A percentile compares a stretch with the other conserved stretches of the same genome.
Conservation (phyloP, 2,113 vertebrate genomes). For the Stomatorhinus ivindoensis region DNA sequence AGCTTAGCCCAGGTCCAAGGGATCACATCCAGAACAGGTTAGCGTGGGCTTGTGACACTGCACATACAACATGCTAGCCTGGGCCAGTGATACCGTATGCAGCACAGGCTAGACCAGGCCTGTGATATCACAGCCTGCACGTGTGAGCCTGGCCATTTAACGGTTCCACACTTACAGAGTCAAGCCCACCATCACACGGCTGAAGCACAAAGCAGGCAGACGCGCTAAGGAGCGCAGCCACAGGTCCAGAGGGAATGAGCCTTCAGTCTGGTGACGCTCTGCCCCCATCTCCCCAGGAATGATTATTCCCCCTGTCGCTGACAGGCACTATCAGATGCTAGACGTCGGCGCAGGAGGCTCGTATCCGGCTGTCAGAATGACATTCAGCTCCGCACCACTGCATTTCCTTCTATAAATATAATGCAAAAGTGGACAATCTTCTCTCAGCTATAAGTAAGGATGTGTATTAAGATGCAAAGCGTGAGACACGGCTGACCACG, state of each 20-base stretch:
- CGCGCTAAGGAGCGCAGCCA: neutral
- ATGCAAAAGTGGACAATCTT: neutral
- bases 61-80: neutral
- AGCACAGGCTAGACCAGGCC: neutral
- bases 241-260: neutral
- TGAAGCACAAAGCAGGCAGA: neutral
- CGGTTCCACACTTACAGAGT: neutral
- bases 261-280: neutral
- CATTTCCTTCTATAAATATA: constrained; percentile 3
- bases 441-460: neutral
- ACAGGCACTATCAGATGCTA: neutral
- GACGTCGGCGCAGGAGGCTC: neutral
- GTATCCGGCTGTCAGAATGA: neutral
- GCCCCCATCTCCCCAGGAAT: neutral
- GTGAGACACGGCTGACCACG: neutral
- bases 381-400: neutral
- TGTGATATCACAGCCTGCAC: neutral
- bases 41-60: neutral
- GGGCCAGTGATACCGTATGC: neutral
- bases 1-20: neutral
- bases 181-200: neutral
- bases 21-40: neutral
- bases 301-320: neutral
- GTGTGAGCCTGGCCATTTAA: neutral
- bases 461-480: too few species aligned